phyloP scores from a whole-genome alignment of 2,888 invertebrate species.

The Athripsodes cinereus region DNA sequence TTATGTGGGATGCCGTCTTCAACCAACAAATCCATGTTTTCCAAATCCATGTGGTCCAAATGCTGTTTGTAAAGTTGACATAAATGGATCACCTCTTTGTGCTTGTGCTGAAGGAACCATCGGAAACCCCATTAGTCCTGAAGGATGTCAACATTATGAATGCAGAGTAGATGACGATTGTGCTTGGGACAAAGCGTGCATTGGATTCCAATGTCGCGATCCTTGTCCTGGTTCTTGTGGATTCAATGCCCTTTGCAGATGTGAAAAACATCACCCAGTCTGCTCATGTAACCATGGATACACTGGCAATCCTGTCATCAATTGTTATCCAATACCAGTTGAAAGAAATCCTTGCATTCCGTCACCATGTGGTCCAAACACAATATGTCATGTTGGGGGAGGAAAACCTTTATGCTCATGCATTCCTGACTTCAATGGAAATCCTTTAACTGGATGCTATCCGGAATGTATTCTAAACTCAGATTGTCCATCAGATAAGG shows the following conservation, averaged over 20 bases:
- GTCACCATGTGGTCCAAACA: conserved; percentile 72
- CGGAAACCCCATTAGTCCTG: conserved; percentile 66
- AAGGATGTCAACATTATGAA: conserved; percentile 72
- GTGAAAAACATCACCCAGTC: conserved; percentile 73
- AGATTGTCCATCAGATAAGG: conserved; percentile 67
- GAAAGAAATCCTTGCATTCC: conserved; percentile 64
- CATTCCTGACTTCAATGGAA: conserved; percentile 67
- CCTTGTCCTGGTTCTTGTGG: conserved; percentile 82
- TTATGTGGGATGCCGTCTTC: conserved; percentile 66
- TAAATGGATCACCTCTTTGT: conserved; percentile 65
- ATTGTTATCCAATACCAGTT: conserved; percentile 59
- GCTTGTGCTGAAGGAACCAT: conserved; percentile 68
- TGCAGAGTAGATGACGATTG: conserved; percentile 79
- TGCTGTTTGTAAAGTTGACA: conserved; percentile 63
- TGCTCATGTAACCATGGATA: conserved; percentile 68
- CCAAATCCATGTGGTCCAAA: conserved; percentile 79
- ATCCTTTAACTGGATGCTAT: conserved; percentile 69
- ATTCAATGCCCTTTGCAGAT: conserved; percentile 63
- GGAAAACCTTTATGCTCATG: conserved; percentile 73
- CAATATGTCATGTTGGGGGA: conserved; percentile 65
- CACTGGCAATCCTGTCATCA: conserved; percentile 70
- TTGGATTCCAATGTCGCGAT: conserved; percentile 73
- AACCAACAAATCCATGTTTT: conserved; percentile 63
- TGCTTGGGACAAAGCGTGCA: conserved; percentile 63
- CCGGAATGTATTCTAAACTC: conserved; percentile 80